These are phyloP conservation scores for Nasonia giraulti DNA, from an alignment of 1,140 invertebrate species.

Conservation along the genomic window DNA sequence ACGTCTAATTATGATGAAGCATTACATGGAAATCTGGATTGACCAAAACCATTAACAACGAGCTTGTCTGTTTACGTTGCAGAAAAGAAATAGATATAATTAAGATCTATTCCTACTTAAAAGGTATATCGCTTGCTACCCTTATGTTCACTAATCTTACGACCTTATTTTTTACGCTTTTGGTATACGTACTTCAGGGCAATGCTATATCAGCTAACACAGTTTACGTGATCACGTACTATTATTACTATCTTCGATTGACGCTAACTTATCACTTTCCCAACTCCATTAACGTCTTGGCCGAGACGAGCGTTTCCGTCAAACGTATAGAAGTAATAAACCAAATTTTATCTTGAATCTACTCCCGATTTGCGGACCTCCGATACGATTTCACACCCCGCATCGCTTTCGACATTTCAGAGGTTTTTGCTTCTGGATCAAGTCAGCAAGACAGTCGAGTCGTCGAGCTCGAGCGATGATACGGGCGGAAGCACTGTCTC, in stretches of 20 bases:
- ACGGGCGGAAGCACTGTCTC: constrained; percentile 58
- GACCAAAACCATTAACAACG: too few relatives aligned
- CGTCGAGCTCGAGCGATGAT: constrained; percentile 50
- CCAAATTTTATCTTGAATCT: neutral
- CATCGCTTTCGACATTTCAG: neutral
- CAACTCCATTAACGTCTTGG: neutral
- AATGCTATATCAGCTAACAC: neutral
- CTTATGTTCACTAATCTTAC: constrained; percentile 9
- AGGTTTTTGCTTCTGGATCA: constrained; percentile 55
- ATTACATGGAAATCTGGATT: neutral
- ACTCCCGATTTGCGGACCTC: too few relatives aligned
- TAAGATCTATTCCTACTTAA: neutral
- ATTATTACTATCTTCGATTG: neutral
- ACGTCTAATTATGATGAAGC: neutral
- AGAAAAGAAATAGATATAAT: neutral
- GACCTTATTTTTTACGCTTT: constrained; percentile 5
- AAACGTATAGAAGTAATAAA: constrained; percentile 7
- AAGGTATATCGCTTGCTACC: neutral
- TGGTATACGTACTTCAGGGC: constrained; percentile 21
- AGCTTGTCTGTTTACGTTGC: neutral
- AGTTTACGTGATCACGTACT: neutral
- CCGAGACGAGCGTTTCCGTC: neutral
- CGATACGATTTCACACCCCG: neutral
- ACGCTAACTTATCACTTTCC: constrained; percentile 11
- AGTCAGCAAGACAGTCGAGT: constrained; percentile 34